Evolutionary conservation across 2,113 vertebrate species (phyloP), one percentile per base, ranked within the genome.

Genomic region (Aptenodytes patagonicus): DNA sequence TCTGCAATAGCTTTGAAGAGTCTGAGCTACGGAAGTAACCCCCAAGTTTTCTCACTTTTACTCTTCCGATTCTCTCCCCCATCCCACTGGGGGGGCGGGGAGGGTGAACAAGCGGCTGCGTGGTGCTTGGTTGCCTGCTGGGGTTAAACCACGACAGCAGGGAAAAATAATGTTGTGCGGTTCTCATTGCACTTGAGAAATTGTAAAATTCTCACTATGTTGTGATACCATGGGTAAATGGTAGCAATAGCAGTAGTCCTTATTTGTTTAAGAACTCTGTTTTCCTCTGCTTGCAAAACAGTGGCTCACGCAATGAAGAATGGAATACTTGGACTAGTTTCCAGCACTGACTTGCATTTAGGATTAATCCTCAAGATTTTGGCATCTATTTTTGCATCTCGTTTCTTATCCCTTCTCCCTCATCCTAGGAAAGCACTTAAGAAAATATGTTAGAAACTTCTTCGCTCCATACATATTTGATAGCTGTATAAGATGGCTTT

Each of bases 381-480:
- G 13, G 5, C 12, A 17, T 18, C 13, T 18, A 16, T 17, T 61
- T 61, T 21, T 38, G 32, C 40, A 36, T 69, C 47, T 64, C 1
- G 3, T 42, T 38, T 28, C 12, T 20, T 29, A n/a, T 7, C 32
- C 6, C 46, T 51, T 44, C 17, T 60, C 11, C 22, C 36, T 60
- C 14, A 44, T 68, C 32, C 52, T 31, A 24, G 46, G 60, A 46
- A 46, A 66, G 24, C 28, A 12, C 5, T 7, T 31, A 34, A 29
- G 36, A 28, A 32, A 61, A 49, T 4, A 12, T 1, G 7, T 54
- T 76, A 46, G 46, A 6, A 54, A 54, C 24, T 26, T 17, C 2
- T 28, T 22, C 10, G 47, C 40, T 46, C 7, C 0, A 0, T 54
- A 3, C 1, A 1, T 46, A 5, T 54, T 22, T 12, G 29, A 2